Conservation (phyloP, 1,140 invertebrate genomes). For the Whitmania pigra region DNA sequence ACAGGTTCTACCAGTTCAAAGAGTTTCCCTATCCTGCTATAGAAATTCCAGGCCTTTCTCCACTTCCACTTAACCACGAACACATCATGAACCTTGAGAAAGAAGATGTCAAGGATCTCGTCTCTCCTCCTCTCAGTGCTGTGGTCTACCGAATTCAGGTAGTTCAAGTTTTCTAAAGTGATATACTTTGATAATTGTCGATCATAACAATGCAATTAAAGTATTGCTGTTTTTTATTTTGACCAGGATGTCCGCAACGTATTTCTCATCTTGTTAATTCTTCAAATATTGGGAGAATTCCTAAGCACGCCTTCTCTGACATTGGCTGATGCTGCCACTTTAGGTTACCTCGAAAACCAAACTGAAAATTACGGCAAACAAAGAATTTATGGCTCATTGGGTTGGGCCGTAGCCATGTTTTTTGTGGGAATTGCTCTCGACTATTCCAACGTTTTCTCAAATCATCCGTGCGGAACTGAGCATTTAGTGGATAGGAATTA, state of each 20-base stretch:
- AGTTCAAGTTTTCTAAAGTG: not conserved
- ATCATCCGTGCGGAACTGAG: conserved; percentile 73
- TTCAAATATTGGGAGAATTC: conserved; percentile 92
- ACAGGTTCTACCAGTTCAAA: conserved; percentile 15
- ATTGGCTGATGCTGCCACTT: conserved; percentile 61
- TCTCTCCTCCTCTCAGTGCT: conserved; percentile 79
- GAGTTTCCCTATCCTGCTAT: conserved; percentile 15
- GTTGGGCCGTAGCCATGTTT: conserved; percentile 97
- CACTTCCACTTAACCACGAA: conserved; percentile 51
- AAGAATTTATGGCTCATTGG: conserved; percentile 93
- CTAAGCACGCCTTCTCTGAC: conserved; percentile 91
- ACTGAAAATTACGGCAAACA: conserved; percentile 82
- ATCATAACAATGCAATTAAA: no score
- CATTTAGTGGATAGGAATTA: conserved; percentile 71
- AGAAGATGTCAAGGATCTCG: conserved; percentile 58
- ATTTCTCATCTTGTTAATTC: conserved; percentile 73
- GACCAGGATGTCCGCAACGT: conserved; percentile 74
- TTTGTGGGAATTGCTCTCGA: conserved; percentile 87
- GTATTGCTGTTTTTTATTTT: no score
- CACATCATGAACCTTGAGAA: conserved; percentile 51
- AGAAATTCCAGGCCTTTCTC: conserved; percentile 22
- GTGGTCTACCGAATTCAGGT: conserved; percentile 60
- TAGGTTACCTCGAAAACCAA: conserved; percentile 71
- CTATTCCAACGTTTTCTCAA: conserved; percentile 75
- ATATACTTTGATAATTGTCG: not conserved